Evolutionary conservation across 2,113 vertebrate species (phyloP).

Genomic region (Nothobranchius kuhntae): DNA sequence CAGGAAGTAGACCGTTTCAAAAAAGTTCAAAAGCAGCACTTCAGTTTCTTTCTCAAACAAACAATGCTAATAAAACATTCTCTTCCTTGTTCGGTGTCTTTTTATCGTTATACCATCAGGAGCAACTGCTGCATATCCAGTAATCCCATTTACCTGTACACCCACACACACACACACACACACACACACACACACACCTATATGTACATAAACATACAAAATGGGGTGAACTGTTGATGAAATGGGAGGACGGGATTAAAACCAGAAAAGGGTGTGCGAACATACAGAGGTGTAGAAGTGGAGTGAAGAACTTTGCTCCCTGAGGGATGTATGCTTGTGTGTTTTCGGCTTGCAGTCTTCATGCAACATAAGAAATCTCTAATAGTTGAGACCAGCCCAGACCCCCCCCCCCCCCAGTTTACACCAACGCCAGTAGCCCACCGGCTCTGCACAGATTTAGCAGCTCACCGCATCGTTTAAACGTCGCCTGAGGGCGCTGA

Average conservation of each 20-base stretch:
- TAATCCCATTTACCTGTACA: conserved; percentile 41
- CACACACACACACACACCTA: conserved; percentile 1
- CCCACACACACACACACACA: background rate
- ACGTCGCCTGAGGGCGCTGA: conserved; percentile 13
- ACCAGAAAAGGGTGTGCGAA: conserved; percentile 11
- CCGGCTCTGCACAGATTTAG: conserved; percentile 42
- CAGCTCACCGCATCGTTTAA: conserved; percentile 20
- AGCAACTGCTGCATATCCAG: conserved; percentile 6
- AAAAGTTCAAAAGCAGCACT: conserved; percentile 35
- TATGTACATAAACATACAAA: too few species aligned
- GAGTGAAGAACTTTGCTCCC: conserved; percentile 33
- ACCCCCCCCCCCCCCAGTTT: conserved; percentile 40
- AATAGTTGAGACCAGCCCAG: conserved; percentile 63
- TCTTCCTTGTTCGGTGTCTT: background rate
- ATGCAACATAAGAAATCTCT: conserved; percentile 64
- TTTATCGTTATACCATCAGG: conserved; percentile 9
- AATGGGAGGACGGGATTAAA: conserved; percentile 24
- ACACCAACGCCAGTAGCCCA: conserved; percentile 34
- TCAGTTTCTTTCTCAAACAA: conserved; percentile 16
- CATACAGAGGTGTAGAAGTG: conserved; percentile 12
- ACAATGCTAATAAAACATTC: conserved; percentile 3
- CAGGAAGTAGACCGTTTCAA: conserved; percentile 42
- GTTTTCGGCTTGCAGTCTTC: conserved; percentile 30
- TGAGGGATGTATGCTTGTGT: conserved; percentile 26
- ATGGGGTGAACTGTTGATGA: too few species aligned